Conservation (phyloP, 2,797 vertebrate species). For the Micrastur ruficollis region DNA sequence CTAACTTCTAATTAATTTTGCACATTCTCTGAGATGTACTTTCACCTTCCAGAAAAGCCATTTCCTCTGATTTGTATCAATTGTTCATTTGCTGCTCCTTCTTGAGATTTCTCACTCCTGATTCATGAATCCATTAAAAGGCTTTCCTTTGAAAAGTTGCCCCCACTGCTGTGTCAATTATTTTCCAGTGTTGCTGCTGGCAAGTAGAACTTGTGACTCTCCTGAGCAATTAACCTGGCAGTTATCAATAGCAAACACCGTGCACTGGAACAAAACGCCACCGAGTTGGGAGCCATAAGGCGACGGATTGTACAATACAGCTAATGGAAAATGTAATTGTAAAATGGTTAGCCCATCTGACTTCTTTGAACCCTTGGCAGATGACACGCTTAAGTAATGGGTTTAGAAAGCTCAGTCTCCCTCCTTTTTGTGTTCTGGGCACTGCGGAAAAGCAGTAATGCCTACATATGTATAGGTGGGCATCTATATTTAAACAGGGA, state of each 20-base stretch:
- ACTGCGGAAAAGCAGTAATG: neutral
- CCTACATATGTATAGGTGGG: fast-evolving
- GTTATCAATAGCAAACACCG: neutral
- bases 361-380: neutral
- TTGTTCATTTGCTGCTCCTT: neutral
- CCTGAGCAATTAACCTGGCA: neutral
- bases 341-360: neutral
- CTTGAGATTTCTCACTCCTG: neutral
- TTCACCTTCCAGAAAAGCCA: slow-evolving; percentile 5
- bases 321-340: neutral
- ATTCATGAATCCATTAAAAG: neutral
- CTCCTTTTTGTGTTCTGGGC: neutral
- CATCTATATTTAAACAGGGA: neutral
- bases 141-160: neutral
- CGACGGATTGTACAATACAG: neutral
- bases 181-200: neutral
- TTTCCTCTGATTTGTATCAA: neutral
- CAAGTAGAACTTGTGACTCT: neutral
- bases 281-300: fast-evolving
- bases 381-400: fast-evolving
- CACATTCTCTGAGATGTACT: neutral
- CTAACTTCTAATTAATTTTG: neutral
- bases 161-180: neutral
- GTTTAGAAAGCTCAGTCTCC: neutral
- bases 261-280: neutral